Evolutionary conservation across 2,797 vertebrate species (phyloP).

Genomic region (Limnodromus scolopaceus): DNA sequence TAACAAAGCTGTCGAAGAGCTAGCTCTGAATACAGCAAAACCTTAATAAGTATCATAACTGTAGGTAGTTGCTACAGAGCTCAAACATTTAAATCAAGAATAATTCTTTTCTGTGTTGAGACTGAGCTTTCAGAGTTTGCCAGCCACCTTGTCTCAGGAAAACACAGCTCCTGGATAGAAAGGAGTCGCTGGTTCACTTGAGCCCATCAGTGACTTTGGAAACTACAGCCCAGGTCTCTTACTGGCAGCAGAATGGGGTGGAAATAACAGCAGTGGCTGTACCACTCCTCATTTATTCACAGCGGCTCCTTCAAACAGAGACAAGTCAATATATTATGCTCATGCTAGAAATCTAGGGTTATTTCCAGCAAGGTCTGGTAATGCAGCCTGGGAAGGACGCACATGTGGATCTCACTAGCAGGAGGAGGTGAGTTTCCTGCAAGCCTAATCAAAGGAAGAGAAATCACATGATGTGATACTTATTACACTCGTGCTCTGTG

Average conservation of each 20-base stretch:
- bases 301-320: background rate
- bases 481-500: background rate
- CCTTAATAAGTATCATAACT: background rate
- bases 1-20: background rate
- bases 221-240: background rate
- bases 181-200: background rate
- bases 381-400: background rate
- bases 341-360: background rate
- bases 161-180: background rate
- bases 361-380: background rate
- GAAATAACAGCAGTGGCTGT: background rate
- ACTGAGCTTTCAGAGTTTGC: background rate
- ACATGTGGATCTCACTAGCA: background rate
- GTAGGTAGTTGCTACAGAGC: background rate
- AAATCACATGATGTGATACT: background rate
- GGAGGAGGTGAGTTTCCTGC: background rate
- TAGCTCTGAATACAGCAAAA: background rate
- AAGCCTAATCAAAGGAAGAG: constrained; percentile 23
- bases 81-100: background rate
- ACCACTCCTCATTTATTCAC: background rate
- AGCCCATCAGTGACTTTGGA: background rate
- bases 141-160: background rate
- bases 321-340: background rate
- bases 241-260: background rate
- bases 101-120: background rate